phyloP scores from a whole-genome alignment of 1,140 invertebrate genomes.

The Trichomalopsis sarcophagae region DNA sequence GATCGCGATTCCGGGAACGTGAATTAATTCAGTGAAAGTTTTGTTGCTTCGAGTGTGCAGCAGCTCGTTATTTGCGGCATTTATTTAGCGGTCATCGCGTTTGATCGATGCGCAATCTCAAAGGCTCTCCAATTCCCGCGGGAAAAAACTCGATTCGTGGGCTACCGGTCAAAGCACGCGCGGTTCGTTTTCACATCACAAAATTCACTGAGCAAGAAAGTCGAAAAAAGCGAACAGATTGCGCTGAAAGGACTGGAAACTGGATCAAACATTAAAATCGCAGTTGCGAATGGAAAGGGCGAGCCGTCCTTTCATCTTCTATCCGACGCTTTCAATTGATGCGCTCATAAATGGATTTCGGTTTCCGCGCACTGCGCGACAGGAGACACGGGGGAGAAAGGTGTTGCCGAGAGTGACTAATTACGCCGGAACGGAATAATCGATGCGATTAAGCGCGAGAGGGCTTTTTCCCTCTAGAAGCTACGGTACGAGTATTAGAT shows the following conservation, averaged over 20 bases:
- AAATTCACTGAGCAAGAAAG: background rate
- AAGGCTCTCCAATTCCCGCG: no score
- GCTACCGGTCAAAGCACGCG: background rate
- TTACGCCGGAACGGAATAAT: constrained; percentile 25
- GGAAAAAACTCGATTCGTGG: background rate
- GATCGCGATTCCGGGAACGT: no score
- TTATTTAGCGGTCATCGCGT: background rate
- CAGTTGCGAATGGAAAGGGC: constrained; percentile 30
- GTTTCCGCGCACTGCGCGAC: background rate
- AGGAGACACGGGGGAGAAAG: background rate
- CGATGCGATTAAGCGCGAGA: constrained; percentile 6
- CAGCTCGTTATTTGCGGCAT: no score
- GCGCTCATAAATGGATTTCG: constrained; percentile 33
- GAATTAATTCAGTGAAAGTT: background rate
- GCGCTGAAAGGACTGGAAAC: constrained; percentile 38
- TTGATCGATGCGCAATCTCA: no score
- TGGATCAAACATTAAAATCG: constrained; percentile 40
- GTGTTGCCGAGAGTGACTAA: constrained; percentile 8
- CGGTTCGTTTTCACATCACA: background rate
- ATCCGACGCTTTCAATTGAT: constrained; percentile 21
- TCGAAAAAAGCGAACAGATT: constrained; percentile 13
- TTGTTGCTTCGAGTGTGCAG: background rate
- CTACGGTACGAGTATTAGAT: constrained; percentile 13
- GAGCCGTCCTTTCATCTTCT: constrained; percentile 23
- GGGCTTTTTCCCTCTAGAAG: background rate